Conservation (phyloP, 2,888 invertebrate genomes). For the Eupithecia tripunctaria region DNA sequence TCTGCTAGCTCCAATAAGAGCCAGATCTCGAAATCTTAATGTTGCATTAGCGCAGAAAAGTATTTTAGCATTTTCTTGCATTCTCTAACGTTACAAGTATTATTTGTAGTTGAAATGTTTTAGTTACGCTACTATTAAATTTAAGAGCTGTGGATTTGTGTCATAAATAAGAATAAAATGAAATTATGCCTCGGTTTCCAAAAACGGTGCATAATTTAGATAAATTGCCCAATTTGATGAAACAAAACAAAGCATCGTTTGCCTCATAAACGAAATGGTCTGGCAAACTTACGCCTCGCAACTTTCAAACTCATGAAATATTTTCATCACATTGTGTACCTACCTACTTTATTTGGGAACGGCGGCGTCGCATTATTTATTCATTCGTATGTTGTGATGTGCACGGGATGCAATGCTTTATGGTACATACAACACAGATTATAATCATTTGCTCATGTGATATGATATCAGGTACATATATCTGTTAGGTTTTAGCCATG, state of each 20-base stretch:
- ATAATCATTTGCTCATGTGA: not conserved
- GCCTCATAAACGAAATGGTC: not conserved
- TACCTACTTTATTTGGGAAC: not conserved
- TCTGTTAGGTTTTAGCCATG: not conserved
- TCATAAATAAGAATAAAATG: not conserved
- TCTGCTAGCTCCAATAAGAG: slow-evolving; percentile 2
- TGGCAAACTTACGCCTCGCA: not conserved
- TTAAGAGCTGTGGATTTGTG: not conserved
- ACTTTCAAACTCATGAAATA: slow-evolving; percentile 9
- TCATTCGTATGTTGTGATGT: not conserved
- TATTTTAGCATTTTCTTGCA: not conserved
- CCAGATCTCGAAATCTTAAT: slow-evolving; percentile 7
- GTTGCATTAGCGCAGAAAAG: not conserved
- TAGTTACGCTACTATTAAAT: not conserved
- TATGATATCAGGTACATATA: not conserved
- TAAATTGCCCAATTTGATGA: not conserved
- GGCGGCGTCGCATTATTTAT: not conserved
- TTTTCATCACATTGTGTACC: slow-evolving; percentile 2
- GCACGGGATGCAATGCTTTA: not conserved
- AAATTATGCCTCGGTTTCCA: not conserved
- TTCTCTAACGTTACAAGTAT: not conserved
- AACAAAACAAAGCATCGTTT: slow-evolving; percentile 1
- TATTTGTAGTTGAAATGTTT: not conserved
- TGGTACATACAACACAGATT: not conserved
- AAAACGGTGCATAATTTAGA: not conserved